Evolutionary conservation across 2,113 vertebrate genomes (phyloP).

Genomic region (Spermophilus dauricus): DNA sequence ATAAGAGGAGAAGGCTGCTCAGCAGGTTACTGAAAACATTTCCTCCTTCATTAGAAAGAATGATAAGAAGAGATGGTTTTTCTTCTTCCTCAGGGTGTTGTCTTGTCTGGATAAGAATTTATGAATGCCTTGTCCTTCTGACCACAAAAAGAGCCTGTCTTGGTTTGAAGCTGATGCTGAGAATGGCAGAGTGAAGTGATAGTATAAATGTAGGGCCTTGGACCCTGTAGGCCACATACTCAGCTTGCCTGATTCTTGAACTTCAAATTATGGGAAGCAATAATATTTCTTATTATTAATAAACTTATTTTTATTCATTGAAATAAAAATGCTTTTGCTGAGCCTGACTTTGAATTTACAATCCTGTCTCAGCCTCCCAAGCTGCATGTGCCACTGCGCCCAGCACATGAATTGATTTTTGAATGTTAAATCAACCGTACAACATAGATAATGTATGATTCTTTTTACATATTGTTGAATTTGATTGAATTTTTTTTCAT

Average conservation of each 20-base stretch:
- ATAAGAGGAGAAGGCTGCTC: not conserved
- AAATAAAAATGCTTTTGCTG: not conserved
- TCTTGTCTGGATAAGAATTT: not conserved
- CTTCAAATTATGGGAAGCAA: not conserved
- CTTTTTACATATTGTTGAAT: not conserved
- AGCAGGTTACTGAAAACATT: not conserved
- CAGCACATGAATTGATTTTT: not conserved
- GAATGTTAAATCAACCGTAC: not conserved
- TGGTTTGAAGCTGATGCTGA: not conserved
- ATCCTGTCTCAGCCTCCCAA: no score
- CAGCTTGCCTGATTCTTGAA: not conserved
- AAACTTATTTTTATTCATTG: not conserved
- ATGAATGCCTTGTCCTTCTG: not conserved
- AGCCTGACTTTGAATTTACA: no score
- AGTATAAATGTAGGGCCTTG: not conserved
- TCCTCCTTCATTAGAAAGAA: not conserved
- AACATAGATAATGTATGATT: not conserved
- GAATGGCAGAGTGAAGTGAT: not conserved
- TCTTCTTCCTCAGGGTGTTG: not conserved
- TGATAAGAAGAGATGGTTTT: not conserved
- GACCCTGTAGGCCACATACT: not conserved
- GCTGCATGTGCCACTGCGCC: no score
- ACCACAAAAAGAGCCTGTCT: not conserved
- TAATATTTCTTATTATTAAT: not conserved
- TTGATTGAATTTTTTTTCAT: not conserved